Conservation (phyloP, 2,113 vertebrate genomes). For the Hucho hucho region DNA sequence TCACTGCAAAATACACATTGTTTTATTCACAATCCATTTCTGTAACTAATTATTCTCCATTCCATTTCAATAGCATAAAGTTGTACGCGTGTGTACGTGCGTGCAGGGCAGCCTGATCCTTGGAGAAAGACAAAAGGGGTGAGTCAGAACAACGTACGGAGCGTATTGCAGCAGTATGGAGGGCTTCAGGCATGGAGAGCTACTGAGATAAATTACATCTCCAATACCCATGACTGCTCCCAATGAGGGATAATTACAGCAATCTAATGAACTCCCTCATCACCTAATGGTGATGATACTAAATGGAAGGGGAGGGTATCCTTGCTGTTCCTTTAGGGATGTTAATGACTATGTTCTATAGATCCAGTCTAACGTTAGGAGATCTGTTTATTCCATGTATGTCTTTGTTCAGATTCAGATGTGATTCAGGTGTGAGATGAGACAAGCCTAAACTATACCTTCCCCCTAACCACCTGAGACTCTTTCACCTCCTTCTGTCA, state of each 20-base stretch:
- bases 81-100: background rate
- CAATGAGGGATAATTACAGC: conserved; percentile 40
- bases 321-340: background rate
- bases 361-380: background rate
- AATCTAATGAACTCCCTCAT: conserved; percentile 43
- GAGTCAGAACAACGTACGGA: conserved; percentile 22
- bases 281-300: conserved; percentile 26
- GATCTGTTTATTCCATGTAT: background rate
- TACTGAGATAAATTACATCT: conserved; percentile 31
- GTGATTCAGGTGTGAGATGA: too few species aligned
- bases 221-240: conserved; percentile 30
- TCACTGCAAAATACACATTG: background rate
- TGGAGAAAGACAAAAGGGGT: conserved; percentile 9
- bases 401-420: too few species aligned
- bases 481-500: conserved; percentile 8
- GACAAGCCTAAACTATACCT: too few species aligned
- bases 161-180: background rate
- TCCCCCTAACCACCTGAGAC: too few species aligned
- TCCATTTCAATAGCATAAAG: background rate
- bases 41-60: background rate
- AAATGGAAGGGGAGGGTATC: conserved; percentile 17
- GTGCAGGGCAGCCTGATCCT: conserved; percentile 1
- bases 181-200: conserved; percentile 26
- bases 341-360: background rate
- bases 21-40: conserved; percentile 17